Conservation (phyloP, 2,113 vertebrate species). For the Amphilophus citrinellus region DNA sequence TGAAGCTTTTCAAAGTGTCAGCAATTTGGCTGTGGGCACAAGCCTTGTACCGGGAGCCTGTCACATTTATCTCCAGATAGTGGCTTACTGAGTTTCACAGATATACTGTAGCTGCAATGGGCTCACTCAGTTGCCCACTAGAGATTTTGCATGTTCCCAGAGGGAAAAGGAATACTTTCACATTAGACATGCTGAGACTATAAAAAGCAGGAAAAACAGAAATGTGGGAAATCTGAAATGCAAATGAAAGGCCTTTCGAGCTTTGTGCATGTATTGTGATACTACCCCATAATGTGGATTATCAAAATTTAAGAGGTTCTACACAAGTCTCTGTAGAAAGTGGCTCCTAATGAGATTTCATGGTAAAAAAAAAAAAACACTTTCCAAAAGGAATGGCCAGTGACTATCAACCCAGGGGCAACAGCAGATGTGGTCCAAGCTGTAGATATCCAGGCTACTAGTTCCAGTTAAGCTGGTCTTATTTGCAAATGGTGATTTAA, state of each 20-base stretch:
- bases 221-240: background rate
- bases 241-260: background rate
- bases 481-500: background rate
- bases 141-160: background rate
- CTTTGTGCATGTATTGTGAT: background rate
- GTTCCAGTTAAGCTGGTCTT: background rate
- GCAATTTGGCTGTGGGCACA: constrained; percentile 49
- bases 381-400: background rate
- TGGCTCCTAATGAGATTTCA: constrained; percentile 3
- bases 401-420: background rate
- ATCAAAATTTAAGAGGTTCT: background rate
- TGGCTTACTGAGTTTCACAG: constrained; percentile 30
- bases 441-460: background rate
- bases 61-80: constrained; percentile 58
- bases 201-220: background rate
- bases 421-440: too few species aligned
- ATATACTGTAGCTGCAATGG: constrained; percentile 30
- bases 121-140: constrained; percentile 2
- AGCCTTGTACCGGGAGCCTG: constrained; percentile 30
- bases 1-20: constrained; percentile 56
- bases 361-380: background rate
- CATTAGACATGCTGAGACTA: constrained; percentile 31
- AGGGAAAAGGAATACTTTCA: constrained; percentile 33
- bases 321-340: background rate
- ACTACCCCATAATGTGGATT: background rate